Evolutionary conservation across 2,888 invertebrate genomes (phyloP), one percentile per base, ranked within the genome.

Genomic region (Trisateles emortualis): DNA sequence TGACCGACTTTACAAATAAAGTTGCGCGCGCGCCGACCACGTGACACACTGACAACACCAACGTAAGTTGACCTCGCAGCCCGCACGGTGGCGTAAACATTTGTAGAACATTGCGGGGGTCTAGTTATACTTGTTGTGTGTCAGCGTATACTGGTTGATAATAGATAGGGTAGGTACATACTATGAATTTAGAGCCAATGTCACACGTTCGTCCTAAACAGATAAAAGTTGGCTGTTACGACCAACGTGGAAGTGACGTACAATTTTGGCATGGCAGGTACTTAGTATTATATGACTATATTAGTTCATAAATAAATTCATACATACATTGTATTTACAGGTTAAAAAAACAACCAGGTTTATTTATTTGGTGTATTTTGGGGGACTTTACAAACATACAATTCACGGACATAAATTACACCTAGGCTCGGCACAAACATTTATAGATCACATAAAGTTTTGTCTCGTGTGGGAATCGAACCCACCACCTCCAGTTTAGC

Each of bases 1-100:
- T 92, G 92, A 92, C 92, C 92, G 91, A 89, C 79, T 88, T 92
- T 87, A 91, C 90, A 83, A 88, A 90, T 87, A 87, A 81, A 74
- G 84, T 84, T 88, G 90, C 90, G 88, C 88, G 86, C 79, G 88
- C 88, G 89, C 76, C 79, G 86, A 74, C 90, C 91, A 92, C 91
- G 91, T 91, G 91, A 91, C 91, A 89, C 81, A 90, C 76, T 88
- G 78, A 86, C 77, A 63, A 62, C 72, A 36, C 90, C 84, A 78
- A 55, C 65, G 45, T 68, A 60, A 41, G 56, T 17, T 68, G 52
- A 62, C 29, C 66, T 40, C 52, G 47, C 45, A 26, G 17, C 6
- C 10, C 0, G 9, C 24, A 0, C n/a, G 10, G 8, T 4, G n/a
- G 5, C 1, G 2, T 13, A 11, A 13, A 14, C 13, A 35, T 1